A percentile compares a stretch with the other conserved stretches of the same genome.
Conservation (phyloP, 2,797 vertebrate species). For the Botia almorhae region DNA sequence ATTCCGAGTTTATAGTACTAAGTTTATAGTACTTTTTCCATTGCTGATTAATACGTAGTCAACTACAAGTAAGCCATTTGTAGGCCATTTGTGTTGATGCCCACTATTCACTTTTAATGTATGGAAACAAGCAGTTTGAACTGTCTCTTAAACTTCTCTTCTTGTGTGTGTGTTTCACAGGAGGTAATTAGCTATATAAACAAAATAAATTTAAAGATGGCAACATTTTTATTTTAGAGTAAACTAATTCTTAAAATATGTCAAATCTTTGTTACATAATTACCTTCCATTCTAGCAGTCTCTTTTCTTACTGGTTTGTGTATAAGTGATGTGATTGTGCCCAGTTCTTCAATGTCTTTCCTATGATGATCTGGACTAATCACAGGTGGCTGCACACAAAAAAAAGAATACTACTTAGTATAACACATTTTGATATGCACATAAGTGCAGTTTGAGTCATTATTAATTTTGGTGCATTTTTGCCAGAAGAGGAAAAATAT, state of each 20-base stretch:
- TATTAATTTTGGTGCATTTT: too few species aligned
- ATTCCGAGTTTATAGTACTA: too few species aligned
- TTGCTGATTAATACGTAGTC: background rate
- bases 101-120: too few species aligned
- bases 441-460: background rate
- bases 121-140: too few species aligned
- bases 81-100: too few species aligned
- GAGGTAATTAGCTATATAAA: too few species aligned
- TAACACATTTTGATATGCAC: too few species aligned
- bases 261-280: background rate
- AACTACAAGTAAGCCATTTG: background rate
- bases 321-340: conserved; percentile 81
- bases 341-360: conserved; percentile 74
- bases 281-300: conserved; percentile 70
- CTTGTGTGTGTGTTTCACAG: too few species aligned
- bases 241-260: background rate
- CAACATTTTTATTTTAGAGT: too few species aligned
- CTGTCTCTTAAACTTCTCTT: too few species aligned
- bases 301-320: conserved; percentile 70
- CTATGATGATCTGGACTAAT: conserved; percentile 68
- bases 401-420: background rate
- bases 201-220: too few species aligned
- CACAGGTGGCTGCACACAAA: conserved; percentile 67
- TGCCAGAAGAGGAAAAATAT: too few species aligned
- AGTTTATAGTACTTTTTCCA: background rate